Conservation (phyloP, 1,140 invertebrate species). For the Bombus huntii region DNA sequence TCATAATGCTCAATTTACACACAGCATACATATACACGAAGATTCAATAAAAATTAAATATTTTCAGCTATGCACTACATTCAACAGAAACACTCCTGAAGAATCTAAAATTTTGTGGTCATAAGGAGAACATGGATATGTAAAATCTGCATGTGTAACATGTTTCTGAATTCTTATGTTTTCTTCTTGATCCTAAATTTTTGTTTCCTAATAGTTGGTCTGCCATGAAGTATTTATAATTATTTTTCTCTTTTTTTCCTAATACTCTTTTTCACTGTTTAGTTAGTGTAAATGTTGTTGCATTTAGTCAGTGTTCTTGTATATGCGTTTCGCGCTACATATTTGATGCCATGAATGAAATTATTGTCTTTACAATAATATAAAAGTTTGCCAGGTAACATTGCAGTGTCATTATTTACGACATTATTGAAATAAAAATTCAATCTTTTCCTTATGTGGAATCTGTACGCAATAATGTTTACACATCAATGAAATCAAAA, state of each 20-base stretch:
- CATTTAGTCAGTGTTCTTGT: conserved; percentile 23
- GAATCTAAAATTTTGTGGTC: conserved; percentile 56
- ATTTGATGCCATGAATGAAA: conserved; percentile 56
- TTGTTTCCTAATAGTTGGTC: conserved; percentile 51
- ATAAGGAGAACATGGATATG: conserved; percentile 66
- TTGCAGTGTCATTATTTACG: conserved; percentile 49
- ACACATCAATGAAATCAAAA: not conserved
- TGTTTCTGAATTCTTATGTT: conserved; percentile 31
- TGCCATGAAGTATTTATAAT: conserved; percentile 52
- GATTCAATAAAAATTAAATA: conserved; percentile 29
- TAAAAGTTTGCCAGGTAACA: conserved; percentile 63
- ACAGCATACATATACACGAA: conserved; percentile 4
- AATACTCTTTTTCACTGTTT: conserved; percentile 19
- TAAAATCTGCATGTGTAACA: conserved; percentile 57
- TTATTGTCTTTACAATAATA: conserved; percentile 68
- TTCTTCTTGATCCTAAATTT: conserved; percentile 3
- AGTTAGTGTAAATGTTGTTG: conserved; percentile 14
- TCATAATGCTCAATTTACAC: not conserved
- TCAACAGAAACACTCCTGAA: conserved; percentile 31
- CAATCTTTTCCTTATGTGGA: not conserved
- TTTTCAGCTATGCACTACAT: conserved; percentile 40
- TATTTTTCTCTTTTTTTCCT: conserved; percentile 48
- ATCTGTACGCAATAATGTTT: not conserved
- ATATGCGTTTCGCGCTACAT: conserved; percentile 10
- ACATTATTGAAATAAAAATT: conserved; percentile 41